phyloP scores from a whole-genome alignment of 2,888 invertebrate species.

The Zhengitettix transpicula region DNA sequence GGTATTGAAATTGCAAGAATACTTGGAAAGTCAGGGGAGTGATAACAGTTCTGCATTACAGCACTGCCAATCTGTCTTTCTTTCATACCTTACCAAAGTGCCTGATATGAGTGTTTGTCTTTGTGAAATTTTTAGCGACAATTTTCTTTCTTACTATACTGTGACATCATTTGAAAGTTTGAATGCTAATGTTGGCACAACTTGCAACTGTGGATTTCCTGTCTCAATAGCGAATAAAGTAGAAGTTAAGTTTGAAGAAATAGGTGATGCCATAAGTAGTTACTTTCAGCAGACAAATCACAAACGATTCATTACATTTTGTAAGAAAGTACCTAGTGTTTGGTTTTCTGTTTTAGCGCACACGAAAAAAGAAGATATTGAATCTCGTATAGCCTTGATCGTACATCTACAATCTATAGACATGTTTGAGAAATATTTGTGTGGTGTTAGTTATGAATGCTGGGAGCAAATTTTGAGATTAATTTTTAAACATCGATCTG shows the following conservation, averaged over 20 bases:
- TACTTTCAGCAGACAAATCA: slow-evolving; percentile 18
- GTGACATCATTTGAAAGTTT: slow-evolving; percentile 6
- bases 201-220: slow-evolving; percentile 12
- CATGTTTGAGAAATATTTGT: slow-evolving; percentile 35
- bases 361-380: slow-evolving; percentile 25
- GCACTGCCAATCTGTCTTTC: slow-evolving; percentile 3
- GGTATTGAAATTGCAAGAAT: slow-evolving; percentile 8
- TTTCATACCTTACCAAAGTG: slow-evolving; percentile 2
- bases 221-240: not conserved
- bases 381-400: slow-evolving; percentile 31
- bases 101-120: not conserved
- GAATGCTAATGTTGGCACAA: not conserved
- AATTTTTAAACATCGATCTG: slow-evolving; percentile 37
- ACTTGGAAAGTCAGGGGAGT: slow-evolving; percentile 22
- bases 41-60: not conserved
- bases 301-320: slow-evolving; percentile 33
- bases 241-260: slow-evolving; percentile 1
- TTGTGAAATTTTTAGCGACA: not conserved
- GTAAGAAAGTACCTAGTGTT: slow-evolving; percentile 42
- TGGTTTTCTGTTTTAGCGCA: slow-evolving; percentile 40
- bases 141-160: slow-evolving; percentile 2
- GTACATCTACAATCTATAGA: slow-evolving; percentile 42
- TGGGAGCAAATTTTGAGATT: slow-evolving; percentile 39
- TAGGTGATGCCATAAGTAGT: not conserved
- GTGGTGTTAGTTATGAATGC: slow-evolving; percentile 35